Percentiles rank a stretch among this genome's conserved stretches.
phyloP scores from a whole-genome alignment of 2,797 vertebrate species.

The Micropoecilia bifurca region DNA sequence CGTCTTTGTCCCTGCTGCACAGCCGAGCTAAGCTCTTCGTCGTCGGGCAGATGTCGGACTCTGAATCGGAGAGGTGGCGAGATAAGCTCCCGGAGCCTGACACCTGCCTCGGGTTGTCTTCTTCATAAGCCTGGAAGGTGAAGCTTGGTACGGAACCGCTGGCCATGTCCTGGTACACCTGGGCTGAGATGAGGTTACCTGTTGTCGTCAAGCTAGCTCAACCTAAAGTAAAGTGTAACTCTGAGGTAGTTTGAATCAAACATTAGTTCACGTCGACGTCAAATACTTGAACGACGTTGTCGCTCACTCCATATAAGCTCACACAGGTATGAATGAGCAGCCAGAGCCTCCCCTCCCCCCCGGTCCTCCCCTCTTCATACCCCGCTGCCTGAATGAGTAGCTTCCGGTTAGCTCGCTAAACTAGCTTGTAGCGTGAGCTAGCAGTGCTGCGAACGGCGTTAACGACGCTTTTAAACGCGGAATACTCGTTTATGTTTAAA shows the following conservation, averaged over 20 bases:
- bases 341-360: neutral
- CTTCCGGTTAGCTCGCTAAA: conserved; percentile 31
- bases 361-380: neutral
- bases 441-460: conserved; percentile 32
- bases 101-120: conserved; percentile 7
- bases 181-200: neutral
- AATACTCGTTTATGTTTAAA: neutral
- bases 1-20: conserved; percentile 72
- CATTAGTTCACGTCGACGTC: neutral
- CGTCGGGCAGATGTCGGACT: conserved; percentile 43
- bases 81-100: conserved; percentile 9
- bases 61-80: conserved; percentile 48
- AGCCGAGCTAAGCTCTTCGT: conserved; percentile 64
- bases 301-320: conserved; percentile 26
- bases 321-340: conserved; percentile 9
- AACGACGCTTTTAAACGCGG: neutral
- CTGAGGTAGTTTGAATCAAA: neutral
- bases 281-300: neutral
- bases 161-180: conserved; percentile 48
- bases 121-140: conserved; percentile 38
- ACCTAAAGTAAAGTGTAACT: neutral
- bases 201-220: conserved; percentile 26
- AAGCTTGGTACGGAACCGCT: conserved; percentile 17
- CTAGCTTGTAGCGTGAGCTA: conserved; percentile 46
- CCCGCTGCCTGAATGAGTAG: neutral